Evolutionary conservation across 2,888 invertebrate species (phyloP), one percentile per base, ranked within the genome.

Genomic region (Dexiosoma caninum): DNA sequence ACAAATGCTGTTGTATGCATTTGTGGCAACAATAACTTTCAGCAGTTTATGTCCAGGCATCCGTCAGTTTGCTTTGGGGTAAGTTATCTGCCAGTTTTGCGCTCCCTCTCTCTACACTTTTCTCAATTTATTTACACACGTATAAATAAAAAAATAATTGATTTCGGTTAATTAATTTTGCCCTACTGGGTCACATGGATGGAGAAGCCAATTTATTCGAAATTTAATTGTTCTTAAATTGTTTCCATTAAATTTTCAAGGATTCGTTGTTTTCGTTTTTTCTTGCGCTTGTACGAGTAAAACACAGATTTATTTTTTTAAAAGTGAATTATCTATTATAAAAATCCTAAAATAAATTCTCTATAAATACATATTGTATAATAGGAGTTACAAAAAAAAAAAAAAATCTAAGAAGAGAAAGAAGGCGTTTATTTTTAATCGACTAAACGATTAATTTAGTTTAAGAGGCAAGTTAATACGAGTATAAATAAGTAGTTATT

Each of bases 61-160:
- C 21, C 85, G 84, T 46, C 85, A 85, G 30, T 81, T 86, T 70
- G 82, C 84, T 74, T 83, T 86, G 83, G 88, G 88, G 75, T 88
- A 88, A 88, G 86, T 84, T 35, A 46, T 19, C 59, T 55, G 5
- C 21, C 42, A 9, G 5, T 12, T 23, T 23, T 44, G 14, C 37
- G 10, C 40, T 37, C 14, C 23, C 19, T 16, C 16, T 42, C 3
- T 19, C 10, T 53, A 44, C 27, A 2, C 10, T 9, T 21, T 19
- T 10, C 32, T 6, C 49, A 27, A 27, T 40, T 57, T 49, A 49
- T 21, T n/a, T 5, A 53, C 12, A 30, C 12, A 30, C 10, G 16
- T 51, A 42, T 42, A 37, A 59, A 70, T 23, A 55, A 9, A 62
- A 7, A 19, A 19, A 30, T 1, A 44, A 19, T 9, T 9, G 19